phyloP scores from a whole-genome alignment of 2,888 invertebrate genomes.

The Pyrocoelia pectoralis region DNA sequence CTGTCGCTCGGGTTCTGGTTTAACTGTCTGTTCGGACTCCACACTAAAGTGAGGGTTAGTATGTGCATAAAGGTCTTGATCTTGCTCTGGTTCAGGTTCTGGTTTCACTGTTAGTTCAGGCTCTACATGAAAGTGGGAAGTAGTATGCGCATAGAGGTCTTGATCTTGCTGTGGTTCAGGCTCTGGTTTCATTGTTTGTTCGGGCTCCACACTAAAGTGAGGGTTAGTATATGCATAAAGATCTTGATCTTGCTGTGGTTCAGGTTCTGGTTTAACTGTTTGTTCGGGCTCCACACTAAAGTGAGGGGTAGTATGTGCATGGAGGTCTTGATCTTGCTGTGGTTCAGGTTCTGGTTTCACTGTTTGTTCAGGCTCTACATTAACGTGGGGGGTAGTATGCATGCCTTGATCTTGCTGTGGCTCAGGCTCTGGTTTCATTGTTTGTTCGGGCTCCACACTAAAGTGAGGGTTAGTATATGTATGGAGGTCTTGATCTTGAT shows the following conservation, averaged over 20 bases:
- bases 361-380: slow-evolving; percentile 42
- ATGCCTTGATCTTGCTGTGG: no score
- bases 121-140: neutral
- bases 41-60: neutral
- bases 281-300: slow-evolving; percentile 38
- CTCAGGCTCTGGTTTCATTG: slow-evolving; percentile 44
- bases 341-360: slow-evolving; percentile 45
- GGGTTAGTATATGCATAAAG: neutral
- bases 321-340: neutral
- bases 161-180: no score
- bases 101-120: slow-evolving; percentile 15
- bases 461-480: neutral
- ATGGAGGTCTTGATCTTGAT: slow-evolving; percentile 10
- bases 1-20: slow-evolving; percentile 46
- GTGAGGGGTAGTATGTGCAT: neutral
- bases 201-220: slow-evolving; percentile 24
- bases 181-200: slow-evolving; percentile 47
- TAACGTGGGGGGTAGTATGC: neutral
- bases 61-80: neutral
- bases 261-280: slow-evolving; percentile 43
- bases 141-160: neutral
- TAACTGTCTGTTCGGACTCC: slow-evolving; percentile 43
- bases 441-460: slow-evolving; percentile 42
- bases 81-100: slow-evolving; percentile 33
- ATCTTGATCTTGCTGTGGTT: neutral